These are phyloP conservation scores for Lepus europaeus DNA, from an alignment of 2,113 vertebrate species.

Conservation along the genomic window DNA sequence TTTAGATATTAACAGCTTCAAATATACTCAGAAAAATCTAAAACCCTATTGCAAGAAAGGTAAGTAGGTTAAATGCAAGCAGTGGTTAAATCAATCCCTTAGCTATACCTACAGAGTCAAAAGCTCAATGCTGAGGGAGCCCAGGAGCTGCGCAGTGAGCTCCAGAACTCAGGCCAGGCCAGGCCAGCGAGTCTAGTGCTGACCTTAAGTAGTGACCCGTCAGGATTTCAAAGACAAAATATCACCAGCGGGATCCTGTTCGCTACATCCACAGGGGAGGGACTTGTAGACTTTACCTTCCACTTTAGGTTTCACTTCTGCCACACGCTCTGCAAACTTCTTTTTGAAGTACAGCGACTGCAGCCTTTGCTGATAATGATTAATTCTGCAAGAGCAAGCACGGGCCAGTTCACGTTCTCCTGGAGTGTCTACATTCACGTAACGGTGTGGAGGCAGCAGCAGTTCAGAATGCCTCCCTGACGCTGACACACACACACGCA, in stretches of 20 bases:
- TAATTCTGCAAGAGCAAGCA: conserved; percentile 91
- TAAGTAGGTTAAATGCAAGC: conserved; percentile 27
- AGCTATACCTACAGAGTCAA: not conserved
- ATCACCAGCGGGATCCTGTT: not conserved
- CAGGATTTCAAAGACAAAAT: not conserved
- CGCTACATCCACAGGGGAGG: not conserved
- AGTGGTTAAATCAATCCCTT: not conserved
- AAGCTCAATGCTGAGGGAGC: not conserved
- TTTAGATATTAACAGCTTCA: conserved; percentile 10
- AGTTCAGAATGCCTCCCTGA: not conserved
- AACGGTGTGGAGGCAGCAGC: not conserved
- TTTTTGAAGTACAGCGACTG: conserved; percentile 99
- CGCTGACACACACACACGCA: no score
- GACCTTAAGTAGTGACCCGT: not conserved
- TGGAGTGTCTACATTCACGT: not conserved
- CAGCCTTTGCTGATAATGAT: conserved; percentile 98
- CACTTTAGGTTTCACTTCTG: conserved; percentile 98
- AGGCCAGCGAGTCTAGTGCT: not conserved
- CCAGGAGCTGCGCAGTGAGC: not conserved
- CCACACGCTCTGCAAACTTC: conserved; percentile 99
- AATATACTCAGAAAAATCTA: conserved; percentile 34
- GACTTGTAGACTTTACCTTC: conserved; percentile 90
- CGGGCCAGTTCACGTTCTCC: conserved; percentile 33
- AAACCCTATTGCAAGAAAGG: not conserved
- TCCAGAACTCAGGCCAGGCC: not conserved